Conservation (phyloP, 2,888 invertebrate genomes). For the Nemotelus pantherinus region DNA sequence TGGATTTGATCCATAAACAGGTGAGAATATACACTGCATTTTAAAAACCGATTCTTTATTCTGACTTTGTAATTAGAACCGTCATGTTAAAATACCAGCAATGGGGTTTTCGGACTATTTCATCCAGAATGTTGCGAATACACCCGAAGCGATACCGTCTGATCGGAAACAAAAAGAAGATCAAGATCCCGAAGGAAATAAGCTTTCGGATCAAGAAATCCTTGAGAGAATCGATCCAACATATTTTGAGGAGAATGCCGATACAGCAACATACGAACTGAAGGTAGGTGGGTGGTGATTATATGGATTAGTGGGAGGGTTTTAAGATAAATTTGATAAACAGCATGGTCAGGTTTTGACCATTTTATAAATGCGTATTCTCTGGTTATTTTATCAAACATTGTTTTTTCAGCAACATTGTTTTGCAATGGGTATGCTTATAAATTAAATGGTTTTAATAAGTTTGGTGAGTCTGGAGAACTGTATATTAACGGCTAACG, state of each 20-base stretch:
- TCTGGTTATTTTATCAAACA: no score
- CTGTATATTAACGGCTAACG: no score
- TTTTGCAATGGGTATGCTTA: no score
- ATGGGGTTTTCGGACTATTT: conserved; percentile 66
- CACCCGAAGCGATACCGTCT: conserved; percentile 52
- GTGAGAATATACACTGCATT: conserved; percentile 52
- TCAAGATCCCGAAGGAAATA: conserved; percentile 52
- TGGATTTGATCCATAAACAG: conserved; percentile 64
- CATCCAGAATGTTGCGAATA: conserved; percentile 62
- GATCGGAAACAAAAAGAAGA: conserved; percentile 45
- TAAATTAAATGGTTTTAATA: no score
- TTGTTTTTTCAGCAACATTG: no score
- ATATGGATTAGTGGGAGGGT: no score
- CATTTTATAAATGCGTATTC: no score
- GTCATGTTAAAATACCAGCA: conserved; percentile 64
- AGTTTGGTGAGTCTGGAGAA: no score
- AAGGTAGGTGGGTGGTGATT: conserved; percentile 54
- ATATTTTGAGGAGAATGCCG: conserved; percentile 60
- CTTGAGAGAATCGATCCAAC: conserved; percentile 62
- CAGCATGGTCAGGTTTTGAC: no score
- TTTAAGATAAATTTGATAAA: no score
- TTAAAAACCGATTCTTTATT: background rate
- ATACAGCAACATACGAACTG: conserved; percentile 61
- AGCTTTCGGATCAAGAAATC: conserved; percentile 64
- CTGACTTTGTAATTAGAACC: conserved; percentile 53